Evolutionary conservation across 2,888 invertebrate genomes (phyloP).

Genomic region (Cotesia congregata): DNA sequence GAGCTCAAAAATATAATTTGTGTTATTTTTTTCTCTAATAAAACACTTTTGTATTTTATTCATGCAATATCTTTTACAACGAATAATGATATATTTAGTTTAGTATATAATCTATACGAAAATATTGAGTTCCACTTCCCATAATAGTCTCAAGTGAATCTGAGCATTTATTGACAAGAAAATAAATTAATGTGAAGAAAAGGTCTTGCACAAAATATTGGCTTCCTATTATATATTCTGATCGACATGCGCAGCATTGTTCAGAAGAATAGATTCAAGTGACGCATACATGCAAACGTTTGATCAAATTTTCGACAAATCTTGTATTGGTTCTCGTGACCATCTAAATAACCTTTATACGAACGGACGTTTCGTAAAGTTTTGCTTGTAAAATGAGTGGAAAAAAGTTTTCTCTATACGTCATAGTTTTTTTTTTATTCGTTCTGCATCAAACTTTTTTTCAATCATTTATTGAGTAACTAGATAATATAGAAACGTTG

Average conservation of each 20-base stretch:
- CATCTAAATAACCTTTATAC: constrained; percentile 20
- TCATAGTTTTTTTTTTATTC: constrained; percentile 22
- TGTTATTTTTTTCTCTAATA: too few relatives aligned
- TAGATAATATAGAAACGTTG: not conserved
- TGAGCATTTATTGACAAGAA: constrained; percentile 1
- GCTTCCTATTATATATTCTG: constrained; percentile 10
- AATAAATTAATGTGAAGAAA: constrained; percentile 50
- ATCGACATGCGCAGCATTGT: constrained; percentile 25
- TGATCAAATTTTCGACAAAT: constrained; percentile 46
- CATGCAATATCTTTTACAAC: too few relatives aligned
- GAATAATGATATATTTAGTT: too few relatives aligned
- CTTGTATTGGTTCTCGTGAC: constrained; percentile 37
- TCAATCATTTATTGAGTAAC: constrained; percentile 1
- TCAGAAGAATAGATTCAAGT: constrained; percentile 17
- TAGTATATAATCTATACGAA: too few relatives aligned
- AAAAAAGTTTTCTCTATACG: constrained; percentile 26
- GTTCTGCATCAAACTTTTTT: not conserved
- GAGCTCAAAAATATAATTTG: too few relatives aligned
- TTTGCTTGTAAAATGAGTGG: constrained; percentile 44
- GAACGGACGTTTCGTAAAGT: constrained; percentile 45
- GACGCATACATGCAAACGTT: constrained; percentile 43
- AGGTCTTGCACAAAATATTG: constrained; percentile 45
- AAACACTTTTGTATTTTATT: too few relatives aligned
- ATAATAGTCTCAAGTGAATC: not conserved
- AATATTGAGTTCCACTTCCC: not conserved